These are phyloP conservation scores for Salmo trutta DNA, from an alignment of 2,797 vertebrate genomes.

Conservation along the genomic window DNA sequence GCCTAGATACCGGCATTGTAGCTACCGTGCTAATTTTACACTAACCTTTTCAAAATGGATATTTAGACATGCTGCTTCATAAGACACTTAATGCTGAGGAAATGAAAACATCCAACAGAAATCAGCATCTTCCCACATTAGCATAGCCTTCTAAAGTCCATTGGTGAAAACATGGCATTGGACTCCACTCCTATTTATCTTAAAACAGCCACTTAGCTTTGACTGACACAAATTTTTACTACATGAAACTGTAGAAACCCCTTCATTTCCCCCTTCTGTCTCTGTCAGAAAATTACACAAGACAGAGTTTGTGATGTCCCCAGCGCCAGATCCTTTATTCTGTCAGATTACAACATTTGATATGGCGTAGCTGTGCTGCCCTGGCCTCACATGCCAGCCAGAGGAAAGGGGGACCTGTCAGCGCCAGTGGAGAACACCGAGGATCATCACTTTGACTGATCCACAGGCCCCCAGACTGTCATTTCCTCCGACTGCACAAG, in stretches of 20 bases:
- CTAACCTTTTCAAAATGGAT: conserved; percentile 76
- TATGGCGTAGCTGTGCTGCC: conserved; percentile 89
- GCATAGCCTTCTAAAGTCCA: conserved; percentile 52
- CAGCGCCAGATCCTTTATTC: conserved; percentile 77
- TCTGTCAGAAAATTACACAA: conserved; percentile 92
- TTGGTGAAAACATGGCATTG: conserved; percentile 68
- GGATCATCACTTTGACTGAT: conserved; percentile 97
- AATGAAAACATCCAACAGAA: conserved; percentile 71
- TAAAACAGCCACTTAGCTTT: conserved; percentile 87
- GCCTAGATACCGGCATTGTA: conserved; percentile 69
- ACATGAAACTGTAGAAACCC: conserved; percentile 90
- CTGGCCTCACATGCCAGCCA: conserved; percentile 85
- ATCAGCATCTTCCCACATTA: conserved; percentile 73
- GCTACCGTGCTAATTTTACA: conserved; percentile 72
- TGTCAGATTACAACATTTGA: conserved; percentile 97
- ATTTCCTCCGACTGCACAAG: conserved; percentile 94
- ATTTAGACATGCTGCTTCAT: conserved; percentile 66
- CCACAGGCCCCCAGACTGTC: conserved; percentile 89
- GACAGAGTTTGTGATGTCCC: conserved; percentile 96
- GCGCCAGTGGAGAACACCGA: conserved; percentile 80
- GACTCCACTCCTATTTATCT: conserved; percentile 82
- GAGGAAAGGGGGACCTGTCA: conserved; percentile 91
- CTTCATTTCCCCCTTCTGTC: conserved; percentile 79
- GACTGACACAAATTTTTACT: conserved; percentile 98
- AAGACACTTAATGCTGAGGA: conserved; percentile 61